A percentile compares a stretch with the other conserved stretches of the same genome.
Evolutionary conservation across 92 coral and sea anemone genomes (phyloP).

Genomic region (Palythoa grandis): DNA sequence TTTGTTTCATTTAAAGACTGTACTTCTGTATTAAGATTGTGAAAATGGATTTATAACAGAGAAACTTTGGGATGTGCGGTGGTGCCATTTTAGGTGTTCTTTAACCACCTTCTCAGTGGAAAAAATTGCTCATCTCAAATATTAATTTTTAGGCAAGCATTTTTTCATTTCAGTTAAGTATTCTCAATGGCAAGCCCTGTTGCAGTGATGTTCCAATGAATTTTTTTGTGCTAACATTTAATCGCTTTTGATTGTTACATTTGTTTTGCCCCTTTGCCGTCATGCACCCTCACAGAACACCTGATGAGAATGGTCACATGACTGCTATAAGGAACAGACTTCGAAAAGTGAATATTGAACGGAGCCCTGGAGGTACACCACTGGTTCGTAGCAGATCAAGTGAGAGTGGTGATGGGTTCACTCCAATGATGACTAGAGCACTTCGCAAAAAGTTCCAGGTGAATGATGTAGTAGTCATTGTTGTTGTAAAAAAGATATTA

Average conservation of each 20-base stretch:
- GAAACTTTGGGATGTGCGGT: too few species aligned
- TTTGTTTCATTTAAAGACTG: too few species aligned
- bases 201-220: too few species aligned
- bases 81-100: too few species aligned
- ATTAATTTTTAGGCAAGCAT: too few species aligned
- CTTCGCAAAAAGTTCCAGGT: slow-evolving; percentile 92
- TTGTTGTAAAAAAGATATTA: too few species aligned
- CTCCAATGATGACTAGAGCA: slow-evolving; percentile 97
- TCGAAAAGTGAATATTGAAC: slow-evolving; percentile 74
- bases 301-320: slow-evolving; percentile 65
- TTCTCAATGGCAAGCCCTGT: too few species aligned
- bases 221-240: not conserved
- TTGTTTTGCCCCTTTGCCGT: not conserved
- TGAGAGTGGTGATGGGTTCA: slow-evolving; percentile 83
- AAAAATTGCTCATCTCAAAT: too few species aligned
- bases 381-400: slow-evolving; percentile 46
- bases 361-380: slow-evolving; percentile 99
- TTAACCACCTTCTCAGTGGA: too few species aligned
- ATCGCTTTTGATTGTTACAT: not conserved
- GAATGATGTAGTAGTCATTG: not conserved
- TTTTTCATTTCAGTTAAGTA: too few species aligned
- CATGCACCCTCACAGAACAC: slow-evolving; percentile 54
- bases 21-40: too few species aligned
- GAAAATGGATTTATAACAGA: too few species aligned
- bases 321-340: slow-evolving; percentile 69